Percentiles rank a stretch among this genome's conserved stretches.
Conservation (phyloP, 1,140 invertebrate genomes). For the Zaprionus lachaisei region DNA sequence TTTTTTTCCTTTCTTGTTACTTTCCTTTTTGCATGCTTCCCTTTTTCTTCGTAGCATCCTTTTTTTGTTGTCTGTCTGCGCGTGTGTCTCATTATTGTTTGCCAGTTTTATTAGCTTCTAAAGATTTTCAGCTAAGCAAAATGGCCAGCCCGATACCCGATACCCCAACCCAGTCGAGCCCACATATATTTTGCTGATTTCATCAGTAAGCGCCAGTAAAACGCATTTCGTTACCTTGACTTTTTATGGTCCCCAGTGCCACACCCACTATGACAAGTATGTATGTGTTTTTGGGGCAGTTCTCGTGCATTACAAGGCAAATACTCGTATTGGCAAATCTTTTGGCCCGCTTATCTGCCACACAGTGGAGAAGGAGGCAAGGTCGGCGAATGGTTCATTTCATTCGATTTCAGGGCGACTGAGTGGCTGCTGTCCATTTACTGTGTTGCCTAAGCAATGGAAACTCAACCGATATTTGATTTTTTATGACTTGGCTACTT, state of each 20-base stretch:
- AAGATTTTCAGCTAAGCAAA: constrained; percentile 65
- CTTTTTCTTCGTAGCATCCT: constrained; percentile 7
- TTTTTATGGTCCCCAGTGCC: constrained; percentile 51
- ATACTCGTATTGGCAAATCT: constrained; percentile 50
- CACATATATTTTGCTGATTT: constrained; percentile 68
- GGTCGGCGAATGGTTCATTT: constrained; percentile 53
- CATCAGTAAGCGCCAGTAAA: constrained; percentile 70
- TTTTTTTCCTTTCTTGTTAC: neutral
- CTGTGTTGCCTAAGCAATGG: constrained; percentile 39
- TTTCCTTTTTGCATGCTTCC: constrained; percentile 25
- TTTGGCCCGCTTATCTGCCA: constrained; percentile 55
- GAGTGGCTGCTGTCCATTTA: constrained; percentile 38
- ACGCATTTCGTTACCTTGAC: constrained; percentile 77
- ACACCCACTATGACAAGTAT: constrained; percentile 8
- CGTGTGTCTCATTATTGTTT: constrained; percentile 64
- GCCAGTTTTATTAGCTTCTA: constrained; percentile 75
- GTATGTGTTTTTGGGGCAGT: constrained; percentile 23
- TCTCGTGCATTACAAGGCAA: constrained; percentile 30
- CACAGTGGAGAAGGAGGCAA: neutral
- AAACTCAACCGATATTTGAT: constrained; percentile 69
- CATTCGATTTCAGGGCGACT: constrained; percentile 52
- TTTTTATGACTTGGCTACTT: constrained; percentile 68
- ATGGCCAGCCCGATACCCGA: neutral
- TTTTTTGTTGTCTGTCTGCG: constrained; percentile 15
- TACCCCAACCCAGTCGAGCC: constrained; percentile 10